A percentile compares a stretch with the other conserved stretches of the same genome.
Conservation (phyloP, 1,140 invertebrate species). For the Drosophila guanche region DNA sequence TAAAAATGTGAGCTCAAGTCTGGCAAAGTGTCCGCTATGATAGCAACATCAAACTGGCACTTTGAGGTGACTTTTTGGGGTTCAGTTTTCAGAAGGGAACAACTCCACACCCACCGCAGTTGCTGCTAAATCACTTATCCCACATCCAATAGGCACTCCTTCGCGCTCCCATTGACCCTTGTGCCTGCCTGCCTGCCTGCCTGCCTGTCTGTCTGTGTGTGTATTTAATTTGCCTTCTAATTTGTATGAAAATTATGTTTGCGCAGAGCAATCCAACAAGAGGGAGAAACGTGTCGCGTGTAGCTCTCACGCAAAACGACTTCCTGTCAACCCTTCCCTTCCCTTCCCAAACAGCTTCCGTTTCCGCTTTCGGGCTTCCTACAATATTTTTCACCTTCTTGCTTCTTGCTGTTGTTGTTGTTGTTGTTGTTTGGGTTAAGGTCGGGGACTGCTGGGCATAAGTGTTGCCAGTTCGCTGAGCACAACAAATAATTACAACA, state of each 20-base stretch:
- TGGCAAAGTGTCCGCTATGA: too few species aligned
- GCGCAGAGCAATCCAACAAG: background rate
- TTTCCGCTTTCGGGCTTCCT: conserved; percentile 50
- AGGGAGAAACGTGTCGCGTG: conserved; percentile 30
- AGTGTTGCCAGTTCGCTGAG: conserved; percentile 65
- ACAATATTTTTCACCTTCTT: conserved; percentile 7
- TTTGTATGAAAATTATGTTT: conserved; percentile 65
- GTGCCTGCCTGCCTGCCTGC: conserved; percentile 2
- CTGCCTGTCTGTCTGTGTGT: conserved; percentile 24
- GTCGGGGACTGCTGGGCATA: conserved; percentile 2
- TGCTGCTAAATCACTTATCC: conserved; percentile 2
- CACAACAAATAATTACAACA: conserved; percentile 41
- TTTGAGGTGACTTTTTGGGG: too few species aligned
- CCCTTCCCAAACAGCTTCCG: conserved; percentile 66
- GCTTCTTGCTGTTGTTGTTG: too few species aligned
- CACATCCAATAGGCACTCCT: conserved; percentile 22
- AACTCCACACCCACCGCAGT: too few species aligned
- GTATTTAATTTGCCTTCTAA: conserved; percentile 70
- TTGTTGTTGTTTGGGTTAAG: background rate
- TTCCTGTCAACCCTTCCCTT: conserved; percentile 12
- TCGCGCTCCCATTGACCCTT: too few species aligned
- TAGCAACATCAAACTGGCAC: too few species aligned
- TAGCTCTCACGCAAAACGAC: conserved; percentile 28
- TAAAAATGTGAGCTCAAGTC: too few species aligned
- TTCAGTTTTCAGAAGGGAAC: conserved; percentile 46